Percentiles rank a stretch among this genome's conserved stretches.
Conservation (phyloP, 1,140 invertebrate species). For the Pantala flavescens region DNA sequence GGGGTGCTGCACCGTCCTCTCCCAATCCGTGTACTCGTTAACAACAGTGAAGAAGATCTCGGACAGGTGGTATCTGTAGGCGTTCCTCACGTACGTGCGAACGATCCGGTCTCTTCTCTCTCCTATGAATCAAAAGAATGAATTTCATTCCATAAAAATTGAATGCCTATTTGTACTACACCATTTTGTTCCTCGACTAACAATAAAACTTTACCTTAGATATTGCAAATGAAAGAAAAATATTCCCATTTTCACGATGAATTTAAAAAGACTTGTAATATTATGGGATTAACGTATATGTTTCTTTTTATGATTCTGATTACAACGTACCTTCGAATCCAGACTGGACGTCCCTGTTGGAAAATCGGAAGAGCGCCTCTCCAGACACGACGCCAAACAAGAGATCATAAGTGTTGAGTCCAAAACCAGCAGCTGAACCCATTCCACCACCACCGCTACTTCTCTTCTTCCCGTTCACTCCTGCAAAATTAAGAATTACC, state of each 20-base stretch:
- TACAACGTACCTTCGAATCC: constrained; percentile 78
- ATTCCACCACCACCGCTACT: neutral
- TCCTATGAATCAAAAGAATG: constrained; percentile 26
- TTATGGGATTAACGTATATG: too few species aligned
- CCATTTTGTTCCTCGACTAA: too few species aligned
- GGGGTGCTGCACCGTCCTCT: constrained; percentile 80
- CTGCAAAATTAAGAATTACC: neutral
- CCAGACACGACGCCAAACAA: constrained; percentile 28
- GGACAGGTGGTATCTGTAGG: constrained; percentile 83
- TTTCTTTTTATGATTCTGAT: too few species aligned
- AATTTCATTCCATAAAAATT: too few species aligned
- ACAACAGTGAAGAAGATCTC: constrained; percentile 95
- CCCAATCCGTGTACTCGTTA: constrained; percentile 97
- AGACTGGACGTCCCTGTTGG: constrained; percentile 57
- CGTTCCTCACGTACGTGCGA: constrained; percentile 85
- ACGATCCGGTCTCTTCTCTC: constrained; percentile 82
- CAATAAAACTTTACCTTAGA: too few species aligned
- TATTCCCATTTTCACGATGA: too few species aligned
- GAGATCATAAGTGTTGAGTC: constrained; percentile 19
- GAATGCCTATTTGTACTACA: too few species aligned
- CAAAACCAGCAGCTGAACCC: neutral
- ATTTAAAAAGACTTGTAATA: too few species aligned
- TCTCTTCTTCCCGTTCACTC: constrained; percentile 1
- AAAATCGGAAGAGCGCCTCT: constrained; percentile 25
- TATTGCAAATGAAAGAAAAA: too few species aligned